These are phyloP conservation scores for Mesopsocus fuscifrons DNA, from an alignment of 2,888 invertebrate species.

Conservation along the genomic window DNA sequence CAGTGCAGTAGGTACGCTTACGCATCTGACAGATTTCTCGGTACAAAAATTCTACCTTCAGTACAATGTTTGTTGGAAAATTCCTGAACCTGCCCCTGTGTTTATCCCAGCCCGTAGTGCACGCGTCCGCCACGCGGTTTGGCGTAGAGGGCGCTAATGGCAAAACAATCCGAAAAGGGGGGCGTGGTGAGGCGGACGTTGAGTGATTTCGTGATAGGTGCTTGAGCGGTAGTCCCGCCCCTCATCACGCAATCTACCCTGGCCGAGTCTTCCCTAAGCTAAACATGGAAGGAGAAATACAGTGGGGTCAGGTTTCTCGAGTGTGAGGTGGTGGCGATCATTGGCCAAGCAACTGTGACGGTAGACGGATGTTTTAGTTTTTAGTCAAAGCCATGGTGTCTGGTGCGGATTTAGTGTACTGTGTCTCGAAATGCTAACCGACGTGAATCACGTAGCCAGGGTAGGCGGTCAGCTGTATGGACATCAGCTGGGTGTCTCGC, in stretches of 20 bases:
- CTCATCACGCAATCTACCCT: not conserved
- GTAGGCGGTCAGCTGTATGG: conserved; percentile 7
- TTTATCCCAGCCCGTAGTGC: too few relatives aligned
- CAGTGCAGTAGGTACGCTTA: too few relatives aligned
- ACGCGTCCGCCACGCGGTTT: not conserved
- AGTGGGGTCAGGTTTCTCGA: too few relatives aligned
- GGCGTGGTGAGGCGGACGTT: not conserved
- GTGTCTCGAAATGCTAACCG: not conserved
- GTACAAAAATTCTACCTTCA: too few relatives aligned
- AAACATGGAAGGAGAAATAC: not conserved
- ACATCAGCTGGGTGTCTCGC: conserved; percentile 5
- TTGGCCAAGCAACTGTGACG: too few relatives aligned
- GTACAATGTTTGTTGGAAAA: too few relatives aligned
- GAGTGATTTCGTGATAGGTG: not conserved
- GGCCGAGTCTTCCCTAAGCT: not conserved
- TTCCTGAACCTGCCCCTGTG: too few relatives aligned
- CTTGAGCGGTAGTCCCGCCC: not conserved
- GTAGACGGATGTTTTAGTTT: too few relatives aligned
- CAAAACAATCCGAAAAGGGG: not conserved
- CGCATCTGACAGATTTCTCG: too few relatives aligned
- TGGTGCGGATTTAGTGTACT: not conserved
- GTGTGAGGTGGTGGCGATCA: too few relatives aligned
- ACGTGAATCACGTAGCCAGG: conserved; percentile 7
- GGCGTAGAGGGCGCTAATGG: not conserved
- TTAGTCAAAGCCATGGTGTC: not conserved